Evolutionary conservation across 2,888 invertebrate species (phyloP), one percentile per base, ranked within the genome.

Genomic region (Protophormia terraenovae): DNA sequence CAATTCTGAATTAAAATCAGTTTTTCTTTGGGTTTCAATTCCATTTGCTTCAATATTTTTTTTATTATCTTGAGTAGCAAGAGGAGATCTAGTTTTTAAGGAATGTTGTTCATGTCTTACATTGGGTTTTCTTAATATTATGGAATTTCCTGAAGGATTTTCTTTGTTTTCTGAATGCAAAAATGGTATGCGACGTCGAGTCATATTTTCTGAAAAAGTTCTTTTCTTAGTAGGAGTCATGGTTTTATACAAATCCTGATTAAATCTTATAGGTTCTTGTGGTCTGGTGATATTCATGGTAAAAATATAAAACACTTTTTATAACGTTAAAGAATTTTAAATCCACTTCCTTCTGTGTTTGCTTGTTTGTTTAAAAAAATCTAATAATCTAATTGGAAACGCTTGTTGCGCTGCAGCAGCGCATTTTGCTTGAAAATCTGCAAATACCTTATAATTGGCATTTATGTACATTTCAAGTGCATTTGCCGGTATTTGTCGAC

Each of bases 201-300:
- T 7, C 75, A 75, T 75, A 14, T 27, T 19, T 29, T 53, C 53
- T 0, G 76, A 76, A 55, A 66, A 76, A 2, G 53, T 55, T 38
- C 29, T 53, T 12, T n/a, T 41, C 45, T n/a, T 75, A 16, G 38
- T 64, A 14, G 75, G 62, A 0, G 64, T 53, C 19, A 53, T 14
- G 0, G 53, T 1, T 14, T 8, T 12, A 47, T 60, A 73, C 3
- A 76, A 38, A 2, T 38, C 38, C 14, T 27, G 47, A 8, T 16
- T 6, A 27, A 27, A 14, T 41, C 10, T 22, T 12, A 1, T 14
- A 5, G 22, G 3, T 29, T 76, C 29, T 27, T 27, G 16, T 7
- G 27, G 19, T 2, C 1, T 14, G 7, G 38, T 53, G 12, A 22
- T 12, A 66, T 29, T 55, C 76, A 76, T 76, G 2, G 10, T 66